Base-by-base conservation (phyloP, 2,113 vertebrate genomes). In the Dipodomys ordii region DNA sequence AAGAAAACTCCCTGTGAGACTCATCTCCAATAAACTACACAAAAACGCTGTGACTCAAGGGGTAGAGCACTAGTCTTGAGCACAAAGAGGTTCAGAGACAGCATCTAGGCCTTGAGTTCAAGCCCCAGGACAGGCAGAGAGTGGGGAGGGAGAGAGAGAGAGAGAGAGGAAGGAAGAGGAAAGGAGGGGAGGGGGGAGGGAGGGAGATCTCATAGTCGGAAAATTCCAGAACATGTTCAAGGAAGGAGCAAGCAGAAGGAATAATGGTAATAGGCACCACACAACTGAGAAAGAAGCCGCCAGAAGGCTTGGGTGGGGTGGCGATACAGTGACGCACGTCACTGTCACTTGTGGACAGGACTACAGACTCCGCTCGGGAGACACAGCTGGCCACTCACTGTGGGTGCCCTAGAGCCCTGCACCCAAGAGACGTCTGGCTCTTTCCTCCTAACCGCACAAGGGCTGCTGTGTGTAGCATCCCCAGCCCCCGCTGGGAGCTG, bases 291-390 rank as follows among this genome's bases (percentile, higher is more conserved):
- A 88, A 49, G 81, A 64, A 72, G 77, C 7, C 12, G 84, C 85
- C 90, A 92, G 90, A 84, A 96, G 94, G 83, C 57, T 91, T 77
- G 87, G 95, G 94, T 83, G 84, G 87, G 78, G 97, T 76, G 27
- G 68, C 71, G 87, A 95, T 87, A 94, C 82, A 95, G 85, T 39
- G 30, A 35, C 77, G 67, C 84, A 30, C 91, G 95, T 96, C 95
- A 78, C 95, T 95, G 95, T 96, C 95, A 78, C 95, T 95, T 91
- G 81, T 82, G 87, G 96, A 94, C 84, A 67, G 91, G 93, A 87
- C 94, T 92, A 81, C 87, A 94, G 96, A 96, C 93, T 77, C 72
- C 91, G 64, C 91, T 96, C 86, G 83, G 77, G 94, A 95, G 93
- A 80, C 83, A 23, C 6, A 10, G 28, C 95, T 96, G 96, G 53